Evolutionary conservation across 64 coral and sea anemone species (phyloP).

Genomic region (Platygyra sinensis): DNA sequence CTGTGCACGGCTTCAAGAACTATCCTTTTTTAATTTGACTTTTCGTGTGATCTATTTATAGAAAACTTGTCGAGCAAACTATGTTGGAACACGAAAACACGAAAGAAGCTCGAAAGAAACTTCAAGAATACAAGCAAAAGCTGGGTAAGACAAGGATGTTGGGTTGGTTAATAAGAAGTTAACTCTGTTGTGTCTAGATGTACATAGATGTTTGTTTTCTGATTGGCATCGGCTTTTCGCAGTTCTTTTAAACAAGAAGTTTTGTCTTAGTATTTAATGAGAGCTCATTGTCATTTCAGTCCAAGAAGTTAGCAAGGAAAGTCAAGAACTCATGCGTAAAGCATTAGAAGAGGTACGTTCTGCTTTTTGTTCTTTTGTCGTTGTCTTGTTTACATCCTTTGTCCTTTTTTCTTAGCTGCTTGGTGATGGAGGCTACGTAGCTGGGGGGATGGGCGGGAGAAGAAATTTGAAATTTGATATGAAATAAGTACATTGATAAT

Average conservation of each 20-base stretch:
- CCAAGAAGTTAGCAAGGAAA: constrained; percentile 99
- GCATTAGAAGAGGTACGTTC: constrained; percentile 87
- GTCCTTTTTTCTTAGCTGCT: not conserved
- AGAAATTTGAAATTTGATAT: not conserved
- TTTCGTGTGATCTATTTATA: constrained; percentile 16
- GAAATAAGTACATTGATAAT: not conserved
- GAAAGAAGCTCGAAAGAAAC: constrained; percentile 87
- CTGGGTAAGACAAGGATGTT: constrained; percentile 58
- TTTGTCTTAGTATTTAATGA: not conserved
- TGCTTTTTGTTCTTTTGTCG: not conserved
- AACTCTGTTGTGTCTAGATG: too few relatives aligned
- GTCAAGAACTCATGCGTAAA: constrained; percentile 90
- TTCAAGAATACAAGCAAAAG: constrained; percentile 92
- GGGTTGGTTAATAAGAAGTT: too few relatives aligned
- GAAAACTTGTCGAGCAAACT: constrained; percentile 89
- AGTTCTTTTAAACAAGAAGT: too few relatives aligned
- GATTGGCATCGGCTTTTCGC: too few relatives aligned
- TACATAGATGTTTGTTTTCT: not conserved
- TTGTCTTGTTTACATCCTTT: not conserved
- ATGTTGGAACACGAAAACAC: constrained; percentile 93
- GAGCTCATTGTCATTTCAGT: constrained; percentile 53
- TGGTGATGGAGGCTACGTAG: not conserved
- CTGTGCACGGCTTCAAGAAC: not conserved
- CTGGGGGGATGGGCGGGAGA: too few relatives aligned
- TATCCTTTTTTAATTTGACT: not conserved